Evolutionary conservation across 2,797 vertebrate species (phyloP).

Genomic region (Smutsia gigantea): DNA sequence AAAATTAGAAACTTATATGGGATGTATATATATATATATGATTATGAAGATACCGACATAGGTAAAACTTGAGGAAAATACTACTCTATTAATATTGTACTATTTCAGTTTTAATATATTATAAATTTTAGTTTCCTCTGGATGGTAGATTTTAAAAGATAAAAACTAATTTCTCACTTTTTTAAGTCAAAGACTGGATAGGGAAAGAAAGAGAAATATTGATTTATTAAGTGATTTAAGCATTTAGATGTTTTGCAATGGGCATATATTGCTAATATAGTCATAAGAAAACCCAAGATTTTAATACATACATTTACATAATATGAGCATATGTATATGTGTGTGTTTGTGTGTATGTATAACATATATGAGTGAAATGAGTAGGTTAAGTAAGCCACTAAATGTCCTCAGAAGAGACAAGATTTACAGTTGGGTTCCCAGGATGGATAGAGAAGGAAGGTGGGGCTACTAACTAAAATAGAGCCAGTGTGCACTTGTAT

Average conservation of each 20-base stretch:
- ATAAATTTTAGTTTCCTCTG: neutral
- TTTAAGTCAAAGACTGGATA: neutral
- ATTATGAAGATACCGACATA: neutral
- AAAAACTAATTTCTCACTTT: neutral
- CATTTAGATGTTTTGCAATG: neutral
- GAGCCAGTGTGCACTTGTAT: neutral
- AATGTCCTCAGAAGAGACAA: neutral
- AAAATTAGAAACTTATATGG: neutral
- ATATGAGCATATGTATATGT: neutral
- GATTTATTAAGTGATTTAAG: neutral
- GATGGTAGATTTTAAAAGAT: neutral
- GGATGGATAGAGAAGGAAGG: neutral
- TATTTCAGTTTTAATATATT: neutral
- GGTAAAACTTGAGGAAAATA: neutral
- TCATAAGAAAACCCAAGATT: neutral
- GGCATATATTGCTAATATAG: neutral
- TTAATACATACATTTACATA: neutral
- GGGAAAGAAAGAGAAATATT: neutral
- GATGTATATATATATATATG: neutral
- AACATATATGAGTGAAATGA: neutral
- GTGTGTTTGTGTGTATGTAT: neutral
- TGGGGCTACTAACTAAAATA: neutral
- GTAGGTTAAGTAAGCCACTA: neutral
- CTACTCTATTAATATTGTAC: neutral
- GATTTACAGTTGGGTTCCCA: neutral